phyloP scores from a whole-genome alignment of 2,888 invertebrate species.

The Lithophane leautieri region DNA sequence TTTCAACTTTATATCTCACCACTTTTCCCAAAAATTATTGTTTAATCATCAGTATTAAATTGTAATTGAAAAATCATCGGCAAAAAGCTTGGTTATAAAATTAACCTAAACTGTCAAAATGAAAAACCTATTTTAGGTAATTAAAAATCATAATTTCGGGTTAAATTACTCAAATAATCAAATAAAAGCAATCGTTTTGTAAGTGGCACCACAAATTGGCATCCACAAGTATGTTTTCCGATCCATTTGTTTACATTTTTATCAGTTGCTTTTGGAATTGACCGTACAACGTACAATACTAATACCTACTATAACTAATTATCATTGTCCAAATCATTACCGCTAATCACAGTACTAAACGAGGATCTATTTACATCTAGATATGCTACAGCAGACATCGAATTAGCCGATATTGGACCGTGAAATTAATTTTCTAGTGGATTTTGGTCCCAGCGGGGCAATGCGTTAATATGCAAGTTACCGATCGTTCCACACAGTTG shows the following conservation, averaged over 20 bases:
- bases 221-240: not conserved
- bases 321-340: slow-evolving; percentile 1
- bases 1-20: not conserved
- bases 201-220: not conserved
- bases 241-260: not conserved
- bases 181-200: not conserved
- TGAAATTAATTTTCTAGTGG: slow-evolving; percentile 53
- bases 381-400: slow-evolving; percentile 19
- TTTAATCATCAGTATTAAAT: not conserved
- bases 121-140: not conserved
- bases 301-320: not conserved
- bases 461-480: slow-evolving; percentile 49
- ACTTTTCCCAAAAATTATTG: not conserved
- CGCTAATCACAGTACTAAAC: slow-evolving; percentile 19
- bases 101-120: not conserved
- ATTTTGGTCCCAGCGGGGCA: slow-evolving; percentile 24
- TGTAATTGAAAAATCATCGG: not conserved
- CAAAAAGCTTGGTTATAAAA: not conserved
- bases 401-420: slow-evolving; percentile 49
- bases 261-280: no score
- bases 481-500: slow-evolving; percentile 20
- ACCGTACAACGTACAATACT: no score
- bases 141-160: not conserved
- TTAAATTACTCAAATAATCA: not conserved
- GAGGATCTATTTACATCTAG: slow-evolving; percentile 13